phyloP scores from a whole-genome alignment of 2,888 invertebrate species.

The Tolmerus cingulatus region DNA sequence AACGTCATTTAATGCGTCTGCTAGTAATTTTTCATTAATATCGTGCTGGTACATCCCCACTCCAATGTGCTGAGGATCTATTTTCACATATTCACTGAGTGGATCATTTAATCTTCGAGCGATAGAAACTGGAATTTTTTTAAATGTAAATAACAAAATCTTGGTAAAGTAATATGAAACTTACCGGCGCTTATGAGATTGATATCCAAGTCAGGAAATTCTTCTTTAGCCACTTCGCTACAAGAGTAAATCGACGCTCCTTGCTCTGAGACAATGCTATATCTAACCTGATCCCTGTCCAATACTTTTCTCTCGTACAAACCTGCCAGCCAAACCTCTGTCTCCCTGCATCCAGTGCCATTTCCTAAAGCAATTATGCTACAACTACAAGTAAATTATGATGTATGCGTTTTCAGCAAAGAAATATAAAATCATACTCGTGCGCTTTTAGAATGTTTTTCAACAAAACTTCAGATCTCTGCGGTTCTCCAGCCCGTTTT shows the following conservation, averaged over 20 bases:
- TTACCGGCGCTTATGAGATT: conserved; percentile 80
- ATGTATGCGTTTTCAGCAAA: neutral
- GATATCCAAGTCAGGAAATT: conserved; percentile 84
- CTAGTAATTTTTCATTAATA: conserved; percentile 78
- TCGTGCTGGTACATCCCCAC: conserved; percentile 98
- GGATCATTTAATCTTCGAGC: conserved; percentile 91
- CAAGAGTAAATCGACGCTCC: conserved; percentile 95
- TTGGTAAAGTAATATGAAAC: conserved; percentile 35
- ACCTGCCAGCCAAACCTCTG: conserved; percentile 76
- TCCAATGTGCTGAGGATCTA: conserved; percentile 91
- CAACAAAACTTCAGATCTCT: conserved; percentile 54
- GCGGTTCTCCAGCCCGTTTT: conserved; percentile 57
- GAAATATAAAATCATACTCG: conserved; percentile 62
- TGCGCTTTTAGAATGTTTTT: conserved; percentile 68
- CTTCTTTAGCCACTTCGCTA: conserved; percentile 82
- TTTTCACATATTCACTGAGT: conserved; percentile 88
- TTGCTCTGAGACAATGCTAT: conserved; percentile 87
- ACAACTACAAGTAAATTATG: conserved; percentile 66
- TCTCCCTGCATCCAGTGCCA: conserved; percentile 89
- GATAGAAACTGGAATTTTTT: conserved; percentile 70
- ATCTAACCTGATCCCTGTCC: conserved; percentile 66
- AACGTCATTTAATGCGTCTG: conserved; percentile 77
- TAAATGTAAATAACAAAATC: neutral
- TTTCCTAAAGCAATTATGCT: conserved; percentile 88
- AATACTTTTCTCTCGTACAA: conserved; percentile 69